Percentiles rank a stretch among this genome's conserved stretches.
Conservation (phyloP, 2,113 vertebrate genomes). For the Phalacrocorax carbo region DNA sequence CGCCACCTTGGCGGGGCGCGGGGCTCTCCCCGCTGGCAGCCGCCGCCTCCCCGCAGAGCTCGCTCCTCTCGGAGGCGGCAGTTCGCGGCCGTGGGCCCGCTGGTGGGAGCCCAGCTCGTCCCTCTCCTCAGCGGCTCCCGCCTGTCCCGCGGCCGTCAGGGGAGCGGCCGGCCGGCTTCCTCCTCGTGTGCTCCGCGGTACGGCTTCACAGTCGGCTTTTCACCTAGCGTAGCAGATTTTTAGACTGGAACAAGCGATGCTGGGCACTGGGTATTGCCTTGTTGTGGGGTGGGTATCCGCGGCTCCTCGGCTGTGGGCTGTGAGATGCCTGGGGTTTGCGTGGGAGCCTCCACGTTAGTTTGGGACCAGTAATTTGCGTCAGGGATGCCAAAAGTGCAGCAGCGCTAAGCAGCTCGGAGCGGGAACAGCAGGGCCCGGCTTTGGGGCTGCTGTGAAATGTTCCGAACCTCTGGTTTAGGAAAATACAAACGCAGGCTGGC, state of each 20-base stretch:
- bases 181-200: accelerated
- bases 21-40: too few relatives aligned
- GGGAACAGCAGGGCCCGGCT: neutral
- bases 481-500: neutral
- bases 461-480: accelerated
- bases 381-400: neutral
- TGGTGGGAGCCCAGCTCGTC: too few relatives aligned
- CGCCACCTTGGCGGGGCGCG: too few relatives aligned
- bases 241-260: too few relatives aligned
- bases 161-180: neutral
- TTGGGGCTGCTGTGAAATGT: neutral
- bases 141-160: neutral
- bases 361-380: neutral
- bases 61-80: too few relatives aligned
- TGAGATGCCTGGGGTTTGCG: accelerated
- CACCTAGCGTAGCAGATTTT: neutral
- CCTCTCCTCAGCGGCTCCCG: neutral
- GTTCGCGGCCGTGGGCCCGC: too few relatives aligned
- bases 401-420: accelerated
- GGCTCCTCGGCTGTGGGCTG: neutral
- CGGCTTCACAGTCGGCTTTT: neutral
- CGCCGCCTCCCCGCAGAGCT: too few relatives aligned
- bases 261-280: accelerated
- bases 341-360: accelerated
- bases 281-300: accelerated